These are phyloP conservation scores for Decapterus maruadsi DNA, from an alignment of 2,797 vertebrate species.

Conservation along the genomic window DNA sequence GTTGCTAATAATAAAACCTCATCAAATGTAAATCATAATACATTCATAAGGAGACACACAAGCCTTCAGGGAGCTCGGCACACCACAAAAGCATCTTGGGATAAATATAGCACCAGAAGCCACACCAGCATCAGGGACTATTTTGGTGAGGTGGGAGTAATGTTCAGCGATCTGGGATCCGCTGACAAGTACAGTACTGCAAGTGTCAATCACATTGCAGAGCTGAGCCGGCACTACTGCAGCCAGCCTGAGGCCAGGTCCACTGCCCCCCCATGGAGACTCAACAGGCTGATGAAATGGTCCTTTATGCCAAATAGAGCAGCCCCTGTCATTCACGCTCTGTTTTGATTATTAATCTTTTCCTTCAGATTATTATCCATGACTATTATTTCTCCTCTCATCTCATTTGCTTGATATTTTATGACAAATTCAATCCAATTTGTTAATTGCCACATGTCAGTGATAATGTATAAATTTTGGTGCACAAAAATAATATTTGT, in stretches of 20 bases:
- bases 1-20: slow-evolving; percentile 58
- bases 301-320: slow-evolving; percentile 40
- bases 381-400: not conserved
- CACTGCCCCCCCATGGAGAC: slow-evolving; percentile 43
- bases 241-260: slow-evolving; percentile 57
- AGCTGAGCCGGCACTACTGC: slow-evolving; percentile 76
- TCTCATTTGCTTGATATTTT: not conserved
- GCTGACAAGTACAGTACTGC: slow-evolving; percentile 85
- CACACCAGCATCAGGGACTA: slow-evolving; percentile 77
- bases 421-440: not conserved
- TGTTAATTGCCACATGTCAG: not conserved
- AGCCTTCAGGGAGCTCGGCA: slow-evolving; percentile 55
- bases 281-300: slow-evolving; percentile 34
- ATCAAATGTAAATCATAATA: slow-evolving; percentile 65
- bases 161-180: slow-evolving; percentile 76
- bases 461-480: not conserved
- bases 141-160: slow-evolving; percentile 82
- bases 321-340: not conserved
- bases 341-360: slow-evolving; percentile 24
- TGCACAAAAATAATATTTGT: not conserved
- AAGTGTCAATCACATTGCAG: slow-evolving; percentile 69
- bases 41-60: slow-evolving; percentile 73
- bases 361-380: slow-evolving; percentile 2
- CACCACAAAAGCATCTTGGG: slow-evolving; percentile 72
- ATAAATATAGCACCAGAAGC: slow-evolving; percentile 80